Percentiles rank a stretch among this genome's conserved stretches.
These are phyloP conservation scores for Leiothrix lutea DNA, from an alignment of 2,113 vertebrate species.

Conservation along the genomic window DNA sequence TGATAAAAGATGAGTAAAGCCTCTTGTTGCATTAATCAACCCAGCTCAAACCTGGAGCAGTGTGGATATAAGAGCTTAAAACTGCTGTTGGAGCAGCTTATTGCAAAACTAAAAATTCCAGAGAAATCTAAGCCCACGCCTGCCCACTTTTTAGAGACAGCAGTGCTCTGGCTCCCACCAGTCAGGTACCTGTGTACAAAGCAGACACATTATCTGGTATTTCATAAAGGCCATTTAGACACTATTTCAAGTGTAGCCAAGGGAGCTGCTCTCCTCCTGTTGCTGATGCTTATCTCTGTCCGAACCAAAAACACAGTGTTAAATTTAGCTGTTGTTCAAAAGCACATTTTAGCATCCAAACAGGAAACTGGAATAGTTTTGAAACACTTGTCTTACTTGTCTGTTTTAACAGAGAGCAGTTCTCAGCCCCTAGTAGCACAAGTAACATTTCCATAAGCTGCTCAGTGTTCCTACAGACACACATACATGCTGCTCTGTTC, in stretches of 20 bases:
- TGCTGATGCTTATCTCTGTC: background rate
- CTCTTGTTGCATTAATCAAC: background rate
- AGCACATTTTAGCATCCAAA: background rate
- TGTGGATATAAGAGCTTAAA: background rate
- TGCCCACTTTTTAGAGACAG: background rate
- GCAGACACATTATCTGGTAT: background rate
- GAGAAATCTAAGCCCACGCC: background rate
- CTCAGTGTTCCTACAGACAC: background rate
- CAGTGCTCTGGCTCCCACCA: background rate
- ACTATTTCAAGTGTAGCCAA: background rate
- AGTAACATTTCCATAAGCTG: background rate
- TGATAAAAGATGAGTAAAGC: background rate
- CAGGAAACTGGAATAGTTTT: background rate
- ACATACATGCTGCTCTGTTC: background rate
- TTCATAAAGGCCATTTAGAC: background rate
- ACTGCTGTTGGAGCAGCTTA: background rate
- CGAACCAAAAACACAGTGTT: constrained; percentile 8
- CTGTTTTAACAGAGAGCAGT: background rate
- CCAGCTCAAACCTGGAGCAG: background rate
- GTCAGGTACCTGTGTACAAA: background rate
- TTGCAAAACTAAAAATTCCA: background rate
- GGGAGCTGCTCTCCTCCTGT: background rate
- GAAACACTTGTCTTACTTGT: background rate
- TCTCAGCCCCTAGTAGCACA: background rate
- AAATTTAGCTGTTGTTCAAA: background rate